Conservation (phyloP, 2,888 invertebrate species). For the Agapostemon virescens region DNA sequence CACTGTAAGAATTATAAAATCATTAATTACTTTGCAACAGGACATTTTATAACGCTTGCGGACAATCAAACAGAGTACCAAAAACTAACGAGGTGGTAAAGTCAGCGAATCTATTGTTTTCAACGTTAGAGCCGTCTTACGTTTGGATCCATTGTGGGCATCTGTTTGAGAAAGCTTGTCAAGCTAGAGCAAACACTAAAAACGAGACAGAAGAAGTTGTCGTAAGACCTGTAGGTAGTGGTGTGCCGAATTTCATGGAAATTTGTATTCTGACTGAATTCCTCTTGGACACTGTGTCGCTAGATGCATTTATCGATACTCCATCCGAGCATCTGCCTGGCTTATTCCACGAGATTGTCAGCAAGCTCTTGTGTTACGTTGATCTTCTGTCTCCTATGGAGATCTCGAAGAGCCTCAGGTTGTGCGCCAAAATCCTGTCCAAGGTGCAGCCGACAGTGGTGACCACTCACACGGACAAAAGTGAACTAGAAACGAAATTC, state of each 20-base stretch:
- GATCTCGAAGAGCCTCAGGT: constrained; percentile 84
- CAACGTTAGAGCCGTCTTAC: constrained; percentile 91
- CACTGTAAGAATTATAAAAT: background rate
- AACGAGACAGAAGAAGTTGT: constrained; percentile 71
- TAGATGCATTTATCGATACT: constrained; percentile 89
- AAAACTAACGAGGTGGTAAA: constrained; percentile 87
- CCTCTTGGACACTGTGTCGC: constrained; percentile 87
- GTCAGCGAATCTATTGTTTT: constrained; percentile 91
- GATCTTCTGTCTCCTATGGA: constrained; percentile 83
- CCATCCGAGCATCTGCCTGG: constrained; percentile 90
- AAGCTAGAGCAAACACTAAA: constrained; percentile 66
- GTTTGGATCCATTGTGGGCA: constrained; percentile 91
- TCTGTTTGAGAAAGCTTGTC: constrained; percentile 84
- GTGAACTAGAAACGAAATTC: constrained; percentile 63
- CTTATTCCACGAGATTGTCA: constrained; percentile 86
- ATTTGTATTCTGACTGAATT: constrained; percentile 88
- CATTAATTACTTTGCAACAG: constrained; percentile 58
- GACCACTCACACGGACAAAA: constrained; percentile 73
- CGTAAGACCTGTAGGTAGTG: constrained; percentile 83
- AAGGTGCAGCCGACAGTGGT: constrained; percentile 87
- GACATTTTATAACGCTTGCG: constrained; percentile 78
- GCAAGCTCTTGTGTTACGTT: constrained; percentile 83
- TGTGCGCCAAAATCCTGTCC: constrained; percentile 88
- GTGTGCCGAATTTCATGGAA: constrained; percentile 85
- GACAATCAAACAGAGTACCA: constrained; percentile 72